These are phyloP conservation scores for Dioctria linearis DNA, from an alignment of 2,888 invertebrate species.

Conservation along the genomic window DNA sequence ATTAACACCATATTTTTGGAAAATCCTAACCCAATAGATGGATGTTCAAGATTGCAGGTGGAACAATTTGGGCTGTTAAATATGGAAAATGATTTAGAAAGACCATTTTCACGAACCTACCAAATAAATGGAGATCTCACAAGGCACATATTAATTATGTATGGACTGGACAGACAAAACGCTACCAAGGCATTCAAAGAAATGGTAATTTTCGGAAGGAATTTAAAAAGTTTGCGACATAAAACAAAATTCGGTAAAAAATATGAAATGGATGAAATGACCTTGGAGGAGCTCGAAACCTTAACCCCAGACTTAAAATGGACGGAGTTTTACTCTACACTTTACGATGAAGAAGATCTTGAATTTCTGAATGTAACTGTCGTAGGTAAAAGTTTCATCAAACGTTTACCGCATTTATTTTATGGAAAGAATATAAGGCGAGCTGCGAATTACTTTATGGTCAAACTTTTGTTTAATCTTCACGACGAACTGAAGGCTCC, in stretches of 20 bases:
- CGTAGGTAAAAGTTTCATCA: neutral
- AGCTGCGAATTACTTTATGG: slow-evolving; percentile 14
- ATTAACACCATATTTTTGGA: slow-evolving; percentile 17
- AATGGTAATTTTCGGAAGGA: slow-evolving; percentile 2
- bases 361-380: neutral
- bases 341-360: slow-evolving; percentile 4
- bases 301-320: slow-evolving; percentile 4
- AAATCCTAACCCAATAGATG: neutral
- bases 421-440: neutral
- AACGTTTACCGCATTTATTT: neutral
- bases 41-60: neutral
- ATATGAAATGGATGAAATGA: neutral
- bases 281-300: neutral
- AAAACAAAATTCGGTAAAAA: neutral
- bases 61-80: slow-evolving; percentile 3
- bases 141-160: slow-evolving; percentile 11
- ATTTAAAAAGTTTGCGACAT: neutral
- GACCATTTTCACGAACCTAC: slow-evolving; percentile 5
- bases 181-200: slow-evolving; percentile 23
- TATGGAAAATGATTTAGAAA: slow-evolving; percentile 7
- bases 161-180: neutral
- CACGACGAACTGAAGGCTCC: slow-evolving; percentile 13
- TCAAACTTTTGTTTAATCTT: slow-evolving; percentile 24
- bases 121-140: slow-evolving; percentile 24
- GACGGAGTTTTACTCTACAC: neutral